phyloP scores from a whole-genome alignment of 2,797 vertebrate genomes.

The Myotis pilosus region DNA sequence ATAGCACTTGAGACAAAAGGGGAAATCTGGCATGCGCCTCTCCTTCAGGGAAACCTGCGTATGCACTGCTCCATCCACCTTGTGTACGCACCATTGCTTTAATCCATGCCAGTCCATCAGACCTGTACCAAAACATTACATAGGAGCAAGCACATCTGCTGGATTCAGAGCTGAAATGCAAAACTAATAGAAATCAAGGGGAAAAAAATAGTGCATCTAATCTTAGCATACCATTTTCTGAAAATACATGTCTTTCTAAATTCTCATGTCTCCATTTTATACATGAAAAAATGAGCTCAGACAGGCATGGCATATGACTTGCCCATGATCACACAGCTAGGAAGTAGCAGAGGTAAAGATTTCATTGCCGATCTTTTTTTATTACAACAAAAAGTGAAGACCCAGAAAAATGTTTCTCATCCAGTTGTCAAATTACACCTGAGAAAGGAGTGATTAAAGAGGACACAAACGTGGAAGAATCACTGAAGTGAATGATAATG shows the following conservation, averaged over 20 bases:
- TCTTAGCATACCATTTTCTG: background rate
- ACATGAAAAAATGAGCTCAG: background rate
- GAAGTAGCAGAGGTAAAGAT: background rate
- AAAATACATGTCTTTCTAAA: background rate
- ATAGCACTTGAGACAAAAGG: background rate
- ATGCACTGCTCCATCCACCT: no score
- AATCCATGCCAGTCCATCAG: background rate
- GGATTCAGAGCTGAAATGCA: background rate
- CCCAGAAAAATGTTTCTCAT: background rate
- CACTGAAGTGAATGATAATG: background rate
- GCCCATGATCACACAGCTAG: background rate
- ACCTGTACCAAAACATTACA: background rate
- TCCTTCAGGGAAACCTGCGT: background rate
- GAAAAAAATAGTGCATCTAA: background rate
- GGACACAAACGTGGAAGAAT: background rate
- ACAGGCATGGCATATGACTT: background rate
- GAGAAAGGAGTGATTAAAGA: background rate
- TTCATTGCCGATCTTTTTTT: background rate
- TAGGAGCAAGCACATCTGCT: background rate
- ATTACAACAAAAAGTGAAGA: background rate
- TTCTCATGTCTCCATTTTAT: background rate
- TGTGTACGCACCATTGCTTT: background rate
- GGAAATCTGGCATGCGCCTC: background rate
- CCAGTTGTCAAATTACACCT: background rate
- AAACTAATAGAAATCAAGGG: background rate